phyloP scores from a whole-genome alignment of 2,797 vertebrate genomes.

The Selene dorsalis region DNA sequence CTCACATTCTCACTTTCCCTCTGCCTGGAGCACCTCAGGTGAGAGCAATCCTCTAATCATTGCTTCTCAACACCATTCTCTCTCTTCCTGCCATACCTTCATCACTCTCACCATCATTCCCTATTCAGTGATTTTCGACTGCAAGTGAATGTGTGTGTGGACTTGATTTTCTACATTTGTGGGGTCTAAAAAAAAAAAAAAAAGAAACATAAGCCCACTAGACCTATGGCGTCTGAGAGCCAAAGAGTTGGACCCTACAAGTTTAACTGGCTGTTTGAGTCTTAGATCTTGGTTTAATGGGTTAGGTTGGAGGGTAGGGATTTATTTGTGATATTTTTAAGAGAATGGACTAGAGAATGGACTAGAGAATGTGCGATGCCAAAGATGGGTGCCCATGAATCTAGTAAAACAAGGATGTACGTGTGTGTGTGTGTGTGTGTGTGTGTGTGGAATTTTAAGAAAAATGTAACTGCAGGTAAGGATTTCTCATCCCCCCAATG shows the following conservation, averaged over 20 bases:
- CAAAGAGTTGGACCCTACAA: too few relatives aligned
- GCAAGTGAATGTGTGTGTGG: slow-evolving; percentile 35
- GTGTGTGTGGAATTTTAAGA: slow-evolving; percentile 41
- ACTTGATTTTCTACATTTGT: background rate
- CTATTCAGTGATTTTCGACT: slow-evolving; percentile 35
- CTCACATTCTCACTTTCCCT: slow-evolving; percentile 40
- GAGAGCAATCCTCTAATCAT: slow-evolving; percentile 74
- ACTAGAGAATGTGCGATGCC: too few relatives aligned
- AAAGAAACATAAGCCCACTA: background rate
- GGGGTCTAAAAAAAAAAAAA: background rate
- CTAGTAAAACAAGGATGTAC: slow-evolving; percentile 10
- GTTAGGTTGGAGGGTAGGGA: too few relatives aligned
- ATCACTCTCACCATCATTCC: slow-evolving; percentile 61
- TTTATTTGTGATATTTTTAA: too few relatives aligned
- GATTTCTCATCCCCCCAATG: slow-evolving; percentile 56
- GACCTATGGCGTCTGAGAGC: background rate
- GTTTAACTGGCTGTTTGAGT: too few relatives aligned
- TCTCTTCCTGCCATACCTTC: slow-evolving; percentile 56
- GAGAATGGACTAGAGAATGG: too few relatives aligned
- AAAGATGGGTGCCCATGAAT: too few relatives aligned
- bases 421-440: slow-evolving; percentile 46
- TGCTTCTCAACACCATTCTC: slow-evolving; percentile 64
- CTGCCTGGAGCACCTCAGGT: slow-evolving; percentile 71
- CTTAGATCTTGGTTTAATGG: too few relatives aligned
- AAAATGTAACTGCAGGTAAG: slow-evolving; percentile 66